Base-by-base conservation (phyloP, 1,140 invertebrate genomes). In the Nasonia longicornis region DNA sequence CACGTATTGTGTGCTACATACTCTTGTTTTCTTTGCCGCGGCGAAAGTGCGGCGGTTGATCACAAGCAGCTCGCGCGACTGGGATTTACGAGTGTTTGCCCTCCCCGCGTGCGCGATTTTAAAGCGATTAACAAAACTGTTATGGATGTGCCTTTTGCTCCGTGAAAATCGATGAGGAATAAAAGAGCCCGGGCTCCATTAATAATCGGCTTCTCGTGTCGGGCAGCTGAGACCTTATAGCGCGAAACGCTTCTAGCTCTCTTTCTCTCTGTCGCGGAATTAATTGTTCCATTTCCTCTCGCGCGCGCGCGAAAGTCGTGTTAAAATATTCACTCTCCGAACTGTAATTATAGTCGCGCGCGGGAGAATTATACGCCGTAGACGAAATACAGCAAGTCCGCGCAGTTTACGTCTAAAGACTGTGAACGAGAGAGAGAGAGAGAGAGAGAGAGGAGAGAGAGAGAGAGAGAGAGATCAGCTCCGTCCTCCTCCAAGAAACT, bases 331-430 rank as follows among this genome's bases (percentile, higher is more conserved):
- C 70, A 16, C 75, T 66, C 26, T 6, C 38, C 38, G 1, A 14
- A 66, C 6, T 64, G 75, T 69, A 78, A 82, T 82, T 82, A 75
- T 38, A 78, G 81, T 77, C 69, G 69, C 38, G 64, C 38, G 71
- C 16, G 35, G 29, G 76, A 74, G 63, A 82, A 82, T 78, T 78
- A 74, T 22, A 74, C 75, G 31, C 11, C 52, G 66, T 29, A 42
- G 67, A 45, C 22, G 78, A 74, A 64, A 74, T 66, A 70, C 72
- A 70, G 64, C 29, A 70, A 69, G 74, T 22, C 64, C 16, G 69
- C 31, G 31, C 48, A 77, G 48, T 38, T 81, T 71, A 58, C 26
- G 10, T 16, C 73, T 29, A 31, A 77, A 64, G 52, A 52, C 72
- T 35, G 38, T 0, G 31, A 29, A 7, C 20, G 16, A 7, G 31